These are phyloP conservation scores for Drosophila watanabei DNA, from an alignment of 1,140 invertebrate species.

Conservation along the genomic window DNA sequence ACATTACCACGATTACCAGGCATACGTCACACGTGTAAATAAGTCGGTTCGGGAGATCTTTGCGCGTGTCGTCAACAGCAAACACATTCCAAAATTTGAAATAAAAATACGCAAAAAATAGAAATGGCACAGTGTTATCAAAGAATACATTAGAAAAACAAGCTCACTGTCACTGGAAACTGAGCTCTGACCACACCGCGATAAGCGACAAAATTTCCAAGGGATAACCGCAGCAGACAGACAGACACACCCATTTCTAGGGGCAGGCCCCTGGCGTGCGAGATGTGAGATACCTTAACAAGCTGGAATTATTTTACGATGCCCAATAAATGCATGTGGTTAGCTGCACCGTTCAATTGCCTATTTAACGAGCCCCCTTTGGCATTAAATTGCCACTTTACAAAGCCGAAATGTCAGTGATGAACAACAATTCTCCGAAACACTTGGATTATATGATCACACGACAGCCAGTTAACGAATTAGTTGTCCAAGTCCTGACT, in stretches of 20 bases:
- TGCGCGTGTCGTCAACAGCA: slow-evolving; percentile 41
- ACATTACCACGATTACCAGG: neutral
- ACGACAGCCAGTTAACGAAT: slow-evolving; percentile 10
- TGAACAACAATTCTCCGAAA: slow-evolving; percentile 52
- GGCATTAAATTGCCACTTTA: slow-evolving; percentile 32
- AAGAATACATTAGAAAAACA: slow-evolving; percentile 19
- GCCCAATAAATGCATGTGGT: slow-evolving; percentile 17
- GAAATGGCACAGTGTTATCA: slow-evolving; percentile 31
- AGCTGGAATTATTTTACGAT: slow-evolving; percentile 47
- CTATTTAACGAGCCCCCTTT: slow-evolving; percentile 40
- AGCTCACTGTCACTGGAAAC: slow-evolving; percentile 37
- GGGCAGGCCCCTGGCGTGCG: slow-evolving; percentile 12
- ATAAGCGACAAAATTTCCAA: slow-evolving; percentile 24
- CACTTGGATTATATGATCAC: slow-evolving; percentile 23
- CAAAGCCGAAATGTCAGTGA: slow-evolving; percentile 9
- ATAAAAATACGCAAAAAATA: slow-evolving; percentile 21
- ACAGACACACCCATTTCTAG: slow-evolving; percentile 56
- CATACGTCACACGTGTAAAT: slow-evolving; percentile 41
- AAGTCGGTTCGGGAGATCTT: neutral
- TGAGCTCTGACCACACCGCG: slow-evolving; percentile 30
- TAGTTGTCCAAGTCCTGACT: slow-evolving; percentile 8
- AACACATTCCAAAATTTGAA: slow-evolving; percentile 27
- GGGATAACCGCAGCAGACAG: slow-evolving; percentile 8
- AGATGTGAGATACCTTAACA: slow-evolving; percentile 11
- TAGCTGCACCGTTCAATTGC: slow-evolving; percentile 25